Base-by-base conservation (phyloP, 2,888 invertebrate genomes). In the Tolmerus cingulatus region DNA sequence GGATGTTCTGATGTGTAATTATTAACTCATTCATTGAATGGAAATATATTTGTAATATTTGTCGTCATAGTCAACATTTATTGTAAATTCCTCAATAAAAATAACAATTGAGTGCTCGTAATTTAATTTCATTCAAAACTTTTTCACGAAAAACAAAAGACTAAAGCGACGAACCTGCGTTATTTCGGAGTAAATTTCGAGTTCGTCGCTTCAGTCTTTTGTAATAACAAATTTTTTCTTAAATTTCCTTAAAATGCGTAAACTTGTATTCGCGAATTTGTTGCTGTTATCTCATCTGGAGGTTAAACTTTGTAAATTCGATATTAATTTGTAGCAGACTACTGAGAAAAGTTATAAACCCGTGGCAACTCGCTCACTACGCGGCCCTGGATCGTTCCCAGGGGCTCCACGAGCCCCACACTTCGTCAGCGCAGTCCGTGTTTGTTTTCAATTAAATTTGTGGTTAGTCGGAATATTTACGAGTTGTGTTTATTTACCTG, bases 401-500 rank as follows among this genome's bases (percentile, higher is more conserved):
- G 34, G 16, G 27, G 57, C 55, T 66, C 82, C 34, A 82, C 57
- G 82, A 57, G 82, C 55, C 66, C 82, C 51, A 82, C 82, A 82
- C 82, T 55, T 82, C 57, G 34, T 57, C 82, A 37, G 34, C 23
- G 57, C 66, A 19, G 8, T 19, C 55, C 57, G 57, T 82, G 57
- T 82, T 82, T 82, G 82, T 82, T 82, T 82, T 82, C 82, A 82
- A 82, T 82, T 82, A 82, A 82, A 82, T 82, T 82, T 82, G 82
- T 82, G 82, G 82, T 82, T 66, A 57, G 82, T 57, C n/a, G 34
- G 82, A 34, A 82, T 57, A 82, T 82, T 82, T 82, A 82, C 82
- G 82, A 82, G 82, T 82, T 76, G 57, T 82, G 34, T 82, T 57
- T 82, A 82, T 66, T 55, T 82, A 34, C 82, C 14, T 14, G 40